Conservation (phyloP, 2,113 vertebrate genomes). For the Bombycilla garrulus region DNA sequence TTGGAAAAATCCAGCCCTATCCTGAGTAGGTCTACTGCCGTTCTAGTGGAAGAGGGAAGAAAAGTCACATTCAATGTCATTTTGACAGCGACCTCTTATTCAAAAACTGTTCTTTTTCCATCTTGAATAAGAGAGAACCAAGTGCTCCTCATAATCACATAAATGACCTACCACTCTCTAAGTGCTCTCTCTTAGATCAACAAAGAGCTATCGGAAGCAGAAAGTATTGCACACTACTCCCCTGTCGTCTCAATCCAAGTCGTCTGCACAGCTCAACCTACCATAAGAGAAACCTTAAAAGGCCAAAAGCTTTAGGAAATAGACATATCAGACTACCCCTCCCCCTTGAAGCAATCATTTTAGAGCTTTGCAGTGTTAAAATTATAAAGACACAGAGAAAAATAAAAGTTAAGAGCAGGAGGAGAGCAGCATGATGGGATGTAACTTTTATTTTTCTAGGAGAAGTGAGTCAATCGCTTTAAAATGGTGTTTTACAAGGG, state of each 20-base stretch:
- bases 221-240: conserved; percentile 32
- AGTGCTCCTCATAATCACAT: conserved; percentile 74
- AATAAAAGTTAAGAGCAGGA: not conserved
- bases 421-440: not conserved
- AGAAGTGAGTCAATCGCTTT: not conserved
- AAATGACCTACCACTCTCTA: conserved; percentile 68
- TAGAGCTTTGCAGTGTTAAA: not conserved
- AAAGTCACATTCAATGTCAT: conserved; percentile 64
- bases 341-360: not conserved
- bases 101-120: conserved; percentile 70
- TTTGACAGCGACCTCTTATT: conserved; percentile 67
- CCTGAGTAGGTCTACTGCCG: not conserved
- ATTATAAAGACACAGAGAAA: not conserved
- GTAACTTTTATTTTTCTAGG: not conserved
- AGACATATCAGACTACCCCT: conserved; percentile 10
- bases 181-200: conserved; percentile 71
- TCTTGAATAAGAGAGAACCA: conserved; percentile 66
- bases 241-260: not conserved
- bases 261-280: not conserved
- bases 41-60: not conserved
- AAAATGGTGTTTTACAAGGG: not conserved
- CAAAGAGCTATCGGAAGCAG: conserved; percentile 68
- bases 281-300: conserved; percentile 31
- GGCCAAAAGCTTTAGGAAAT: conserved; percentile 31
- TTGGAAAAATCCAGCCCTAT: conserved; percentile 24